Base-by-base conservation (phyloP, 2,888 invertebrate species). In the Trichopoda pennipes region DNA sequence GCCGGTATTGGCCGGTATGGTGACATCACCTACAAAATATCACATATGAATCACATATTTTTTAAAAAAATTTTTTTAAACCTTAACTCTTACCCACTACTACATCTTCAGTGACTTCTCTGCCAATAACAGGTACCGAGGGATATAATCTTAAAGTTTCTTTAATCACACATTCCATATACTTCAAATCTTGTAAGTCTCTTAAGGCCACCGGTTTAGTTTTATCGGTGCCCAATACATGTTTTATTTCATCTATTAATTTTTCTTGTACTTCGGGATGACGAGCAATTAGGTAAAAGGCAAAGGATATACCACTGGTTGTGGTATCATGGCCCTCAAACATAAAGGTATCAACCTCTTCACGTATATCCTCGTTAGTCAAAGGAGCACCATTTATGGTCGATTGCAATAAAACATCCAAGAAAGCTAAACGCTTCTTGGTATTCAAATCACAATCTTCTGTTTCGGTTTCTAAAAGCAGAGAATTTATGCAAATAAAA, bases 271-370 rank as follows among this genome's bases (percentile, higher is more conserved):
- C 87, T 10, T 85, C 74, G 0, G 87, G 81, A 87, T 91, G 86
- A 0, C 88, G 85, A 4, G 91, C 87, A 32, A 91, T 86, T 51
- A 88, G 84, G 63, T 87, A 89, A 0, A 90, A 75, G 3, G 86
- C 86, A 81, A 90, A 90, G 1, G 87, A 85, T 3, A 91, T 87
- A n/a, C 85, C 90, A 58, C 87, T 87, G 0, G 89, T 89, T 10
- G 90, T 90, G 0, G 90, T 90, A 47, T 90, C 90, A 28, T 89
- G 87, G 1, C 89, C 89, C 72, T 93, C 94, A 89, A 95, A 88
- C 87, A 89, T 88, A 35, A 95, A 94, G 0, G 95, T 95, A 84
- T 95, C 94, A 0, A 95, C 94, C 91, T 95, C 94, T 87, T 94
- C 94, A 61, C 94, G 91, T 14, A 95, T 92, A 75, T 93, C 93